Base-by-base conservation (phyloP, 2,888 invertebrate species). In the Coleophora flavipennella region DNA sequence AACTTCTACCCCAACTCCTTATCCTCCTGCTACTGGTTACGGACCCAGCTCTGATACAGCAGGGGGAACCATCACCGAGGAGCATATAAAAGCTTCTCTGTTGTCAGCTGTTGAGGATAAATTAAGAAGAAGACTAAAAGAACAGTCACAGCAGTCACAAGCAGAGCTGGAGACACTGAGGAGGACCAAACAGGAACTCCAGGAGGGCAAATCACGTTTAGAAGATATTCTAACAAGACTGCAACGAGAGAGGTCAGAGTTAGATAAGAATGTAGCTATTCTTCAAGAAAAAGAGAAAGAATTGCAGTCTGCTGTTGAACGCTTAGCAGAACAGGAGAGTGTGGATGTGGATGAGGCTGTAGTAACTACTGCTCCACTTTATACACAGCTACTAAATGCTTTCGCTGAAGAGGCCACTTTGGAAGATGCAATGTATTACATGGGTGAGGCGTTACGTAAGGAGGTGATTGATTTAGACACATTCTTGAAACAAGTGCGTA, bases 371-470 rank as follows among this genome's bases (percentile, higher is more conserved):
- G 95, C 98, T 14, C 98, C 99, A 0, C 83, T 99, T 35, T 97
- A 97, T 67, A 95, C 94, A 79, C 98, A 98, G 92, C 89, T 99
- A 62, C 78, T 98, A 45, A 95, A 94, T 77, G 92, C 96, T 33
- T 98, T 95, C 85, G 96, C 97, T 36, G 97, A 99, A 76, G 99
- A 99, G 85, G 96, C 98, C 46, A 97, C 99, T 11, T 90, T 95
- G 38, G 99, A 99, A 85, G 99, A 99, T 87, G 95, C 97, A 45
- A 97, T 99, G 65, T 99, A 99, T 73, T 97, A 97, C 69, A 91
- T 99, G 79, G 97, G 97, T 8, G 97, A 98, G 84, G 97, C 96
- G 8, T 77, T 99, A 44, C 89, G 97, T 48, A 92, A 94, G 55
- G 92, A 94, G 45, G 95, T 96, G 7, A 95, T 99, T 62, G 97